Percentiles rank a stretch among this genome's conserved stretches.
phyloP scores from a whole-genome alignment of 2,888 invertebrate genomes.

The Tiliacea aurago region DNA sequence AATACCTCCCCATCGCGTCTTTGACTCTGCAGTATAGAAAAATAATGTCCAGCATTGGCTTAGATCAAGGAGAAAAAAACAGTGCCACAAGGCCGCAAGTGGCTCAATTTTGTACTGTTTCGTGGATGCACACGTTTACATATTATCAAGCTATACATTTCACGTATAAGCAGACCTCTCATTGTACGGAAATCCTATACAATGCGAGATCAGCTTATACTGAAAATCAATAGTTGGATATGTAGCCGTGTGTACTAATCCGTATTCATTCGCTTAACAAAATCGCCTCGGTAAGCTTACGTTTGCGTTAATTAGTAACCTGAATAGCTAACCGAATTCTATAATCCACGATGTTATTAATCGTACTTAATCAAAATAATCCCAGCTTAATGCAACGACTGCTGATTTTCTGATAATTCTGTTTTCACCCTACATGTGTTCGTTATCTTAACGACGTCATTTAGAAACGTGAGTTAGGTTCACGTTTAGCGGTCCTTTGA shows the following conservation, averaged over 20 bases:
- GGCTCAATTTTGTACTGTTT: neutral
- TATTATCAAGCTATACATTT: no score
- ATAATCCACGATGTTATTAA: conserved; percentile 40
- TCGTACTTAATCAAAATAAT: conserved; percentile 41
- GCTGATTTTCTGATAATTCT: conserved; percentile 39
- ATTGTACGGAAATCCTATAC: no score
- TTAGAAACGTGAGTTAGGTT: conserved; percentile 42
- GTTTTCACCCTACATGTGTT: conserved; percentile 11
- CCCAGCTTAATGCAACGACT: conserved; percentile 2
- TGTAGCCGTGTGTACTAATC: no score
- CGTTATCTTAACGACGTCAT: conserved; percentile 46
- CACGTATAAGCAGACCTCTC: no score
- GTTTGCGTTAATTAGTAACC: neutral
- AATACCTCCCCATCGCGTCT: no score
- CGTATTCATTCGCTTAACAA: neutral
- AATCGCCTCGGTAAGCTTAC: neutral
- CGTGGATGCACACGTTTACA: no score
- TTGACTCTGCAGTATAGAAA: no score
- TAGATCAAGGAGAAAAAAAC: no score
- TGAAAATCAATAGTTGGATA: no score
- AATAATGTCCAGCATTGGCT: no score
- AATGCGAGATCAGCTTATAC: no score
- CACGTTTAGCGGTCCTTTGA: neutral
- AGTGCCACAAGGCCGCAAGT: neutral
- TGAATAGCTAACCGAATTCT: conserved; percentile 16